Conservation (phyloP, 1,140 invertebrate genomes). For the Cotesia chilonis region DNA sequence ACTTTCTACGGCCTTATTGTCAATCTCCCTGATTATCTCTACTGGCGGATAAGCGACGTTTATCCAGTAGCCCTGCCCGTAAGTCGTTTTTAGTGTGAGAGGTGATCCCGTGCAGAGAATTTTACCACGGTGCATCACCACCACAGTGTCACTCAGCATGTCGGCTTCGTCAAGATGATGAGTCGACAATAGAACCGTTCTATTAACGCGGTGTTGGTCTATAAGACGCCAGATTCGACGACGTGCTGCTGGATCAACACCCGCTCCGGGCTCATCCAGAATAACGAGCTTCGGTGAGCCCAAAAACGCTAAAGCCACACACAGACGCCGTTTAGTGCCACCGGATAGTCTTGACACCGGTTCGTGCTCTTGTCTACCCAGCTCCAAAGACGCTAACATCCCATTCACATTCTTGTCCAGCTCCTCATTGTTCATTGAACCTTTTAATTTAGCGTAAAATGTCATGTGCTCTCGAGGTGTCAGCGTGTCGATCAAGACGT, state of each 20-base stretch:
- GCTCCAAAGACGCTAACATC: slow-evolving; percentile 68
- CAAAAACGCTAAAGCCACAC: slow-evolving; percentile 77
- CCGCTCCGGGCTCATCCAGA: slow-evolving; percentile 84
- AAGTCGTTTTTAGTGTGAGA: slow-evolving; percentile 77
- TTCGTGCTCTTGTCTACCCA: slow-evolving; percentile 67
- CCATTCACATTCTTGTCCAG: slow-evolving; percentile 62
- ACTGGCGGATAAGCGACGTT: slow-evolving; percentile 63
- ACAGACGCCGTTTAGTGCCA: slow-evolving; percentile 71
- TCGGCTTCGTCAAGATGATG: slow-evolving; percentile 77
- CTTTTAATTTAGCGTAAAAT: slow-evolving; percentile 81
- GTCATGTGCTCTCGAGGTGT: slow-evolving; percentile 83
- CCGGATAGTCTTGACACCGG: slow-evolving; percentile 70
- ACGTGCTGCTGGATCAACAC: slow-evolving; percentile 80
- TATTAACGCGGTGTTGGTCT: slow-evolving; percentile 70
- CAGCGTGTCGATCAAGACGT: slow-evolving; percentile 82
- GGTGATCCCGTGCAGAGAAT: slow-evolving; percentile 70
- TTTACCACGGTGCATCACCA: slow-evolving; percentile 73
- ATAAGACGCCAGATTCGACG: slow-evolving; percentile 82
- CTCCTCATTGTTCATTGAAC: slow-evolving; percentile 60
- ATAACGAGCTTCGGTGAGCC: slow-evolving; percentile 84
- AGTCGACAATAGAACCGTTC: slow-evolving; percentile 77
- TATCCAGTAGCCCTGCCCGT: slow-evolving; percentile 80
- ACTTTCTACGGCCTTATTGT: slow-evolving; percentile 54
- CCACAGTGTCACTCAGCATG: slow-evolving; percentile 72
- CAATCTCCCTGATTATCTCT: slow-evolving; percentile 33